Evolutionary conservation across 2,888 invertebrate species (phyloP).

Genomic region (Dasypogon diadema): DNA sequence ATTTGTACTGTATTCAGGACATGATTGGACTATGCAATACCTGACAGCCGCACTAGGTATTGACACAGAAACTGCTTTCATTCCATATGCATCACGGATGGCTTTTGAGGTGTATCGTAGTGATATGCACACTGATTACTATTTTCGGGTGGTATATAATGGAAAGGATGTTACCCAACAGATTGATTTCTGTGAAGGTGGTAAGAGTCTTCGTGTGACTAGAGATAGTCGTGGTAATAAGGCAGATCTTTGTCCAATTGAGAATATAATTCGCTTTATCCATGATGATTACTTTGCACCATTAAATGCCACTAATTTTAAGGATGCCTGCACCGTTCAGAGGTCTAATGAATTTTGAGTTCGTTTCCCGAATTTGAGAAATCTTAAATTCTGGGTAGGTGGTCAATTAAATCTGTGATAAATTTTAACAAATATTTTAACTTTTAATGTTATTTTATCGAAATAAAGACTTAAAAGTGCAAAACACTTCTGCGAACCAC

Average conservation of each 20-base stretch:
- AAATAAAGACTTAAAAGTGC: too few species aligned
- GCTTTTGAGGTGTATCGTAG: conserved; percentile 89
- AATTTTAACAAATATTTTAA: conserved; percentile 31
- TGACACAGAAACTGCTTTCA: conserved; percentile 71
- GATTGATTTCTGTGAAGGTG: conserved; percentile 81
- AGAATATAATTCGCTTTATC: conserved; percentile 87
- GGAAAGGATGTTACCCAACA: conserved; percentile 87
- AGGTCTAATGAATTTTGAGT: conserved; percentile 65
- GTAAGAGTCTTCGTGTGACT: conserved; percentile 71
- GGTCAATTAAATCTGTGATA: conserved; percentile 38
- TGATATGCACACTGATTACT: conserved; percentile 75
- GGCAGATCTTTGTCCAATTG: conserved; percentile 83
- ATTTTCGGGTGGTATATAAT: conserved; percentile 86
- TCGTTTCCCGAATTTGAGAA: background rate
- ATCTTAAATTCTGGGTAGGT: background rate
- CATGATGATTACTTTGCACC: conserved; percentile 87
- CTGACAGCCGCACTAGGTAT: conserved; percentile 84
- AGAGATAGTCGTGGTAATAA: conserved; percentile 69
- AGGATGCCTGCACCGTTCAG: conserved; percentile 80
- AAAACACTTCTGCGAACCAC: too few species aligned
- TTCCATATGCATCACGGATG: conserved; percentile 88
- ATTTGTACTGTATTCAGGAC: conserved; percentile 88
- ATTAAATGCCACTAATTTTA: conserved; percentile 89
- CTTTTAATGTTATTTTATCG: background rate
- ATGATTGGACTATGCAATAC: conserved; percentile 91